Evolutionary conservation across 2,113 vertebrate genomes (phyloP).

Genomic region (Gopherus flavomarginatus): DNA sequence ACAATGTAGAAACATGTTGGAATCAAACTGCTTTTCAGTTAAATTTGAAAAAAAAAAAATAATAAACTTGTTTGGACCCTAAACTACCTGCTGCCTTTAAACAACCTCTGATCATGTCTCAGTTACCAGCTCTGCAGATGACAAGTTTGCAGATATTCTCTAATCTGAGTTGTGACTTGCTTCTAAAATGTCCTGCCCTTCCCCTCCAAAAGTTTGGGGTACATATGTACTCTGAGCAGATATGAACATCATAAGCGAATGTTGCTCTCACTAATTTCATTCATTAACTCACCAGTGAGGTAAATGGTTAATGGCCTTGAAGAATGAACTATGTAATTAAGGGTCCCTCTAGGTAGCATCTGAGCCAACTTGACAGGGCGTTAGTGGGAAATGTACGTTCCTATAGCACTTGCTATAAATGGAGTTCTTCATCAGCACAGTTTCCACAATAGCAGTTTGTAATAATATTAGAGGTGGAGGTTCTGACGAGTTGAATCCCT

Average conservation of each 20-base stretch:
- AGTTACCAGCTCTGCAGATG: not conserved
- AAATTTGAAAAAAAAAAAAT: not conserved
- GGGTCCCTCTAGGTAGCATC: not conserved
- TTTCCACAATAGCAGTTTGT: not conserved
- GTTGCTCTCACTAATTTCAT: not conserved
- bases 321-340: no score
- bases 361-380: not conserved
- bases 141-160: not conserved
- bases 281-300: not conserved
- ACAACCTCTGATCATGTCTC: constrained; percentile 36
- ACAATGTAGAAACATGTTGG: not conserved
- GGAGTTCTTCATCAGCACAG: not conserved
- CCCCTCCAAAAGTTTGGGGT: not conserved
- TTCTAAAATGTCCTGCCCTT: not conserved
- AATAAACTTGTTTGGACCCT: not conserved
- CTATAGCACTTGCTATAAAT: not conserved
- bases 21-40: not conserved
- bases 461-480: not conserved
- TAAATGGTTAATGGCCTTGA: not conserved
- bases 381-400: not conserved
- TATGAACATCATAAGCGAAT: not conserved
- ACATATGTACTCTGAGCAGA: not conserved
- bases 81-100: not conserved
- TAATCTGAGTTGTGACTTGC: not conserved
- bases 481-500: not conserved